These are phyloP conservation scores for Pammene fasciana DNA, from an alignment of 2,888 invertebrate genomes.

Conservation along the genomic window DNA sequence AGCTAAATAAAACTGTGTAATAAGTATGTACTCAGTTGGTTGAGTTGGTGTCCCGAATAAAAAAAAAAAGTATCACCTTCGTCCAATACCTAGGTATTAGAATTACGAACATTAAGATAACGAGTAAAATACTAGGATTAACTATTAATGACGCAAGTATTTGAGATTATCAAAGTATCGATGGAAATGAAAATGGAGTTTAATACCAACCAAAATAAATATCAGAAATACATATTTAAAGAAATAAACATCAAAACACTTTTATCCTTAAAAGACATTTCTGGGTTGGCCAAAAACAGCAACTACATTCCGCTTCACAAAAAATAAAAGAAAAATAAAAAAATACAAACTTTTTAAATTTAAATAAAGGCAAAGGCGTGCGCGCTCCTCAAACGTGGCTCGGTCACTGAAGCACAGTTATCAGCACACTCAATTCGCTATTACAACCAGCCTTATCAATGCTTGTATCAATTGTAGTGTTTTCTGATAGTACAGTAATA, in stretches of 20 bases:
- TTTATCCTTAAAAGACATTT: too few relatives aligned
- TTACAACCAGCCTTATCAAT: conserved; percentile 70
- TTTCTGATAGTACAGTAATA: conserved; percentile 59
- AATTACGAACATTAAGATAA: conserved; percentile 3
- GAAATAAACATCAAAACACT: too few relatives aligned
- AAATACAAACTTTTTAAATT: conserved; percentile 45
- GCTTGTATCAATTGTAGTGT: conserved; percentile 68
- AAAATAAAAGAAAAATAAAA: conserved; percentile 8
- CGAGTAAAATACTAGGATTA: conserved; percentile 7
- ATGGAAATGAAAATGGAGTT: too few relatives aligned
- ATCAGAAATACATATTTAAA: not conserved
- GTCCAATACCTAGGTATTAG: not conserved
- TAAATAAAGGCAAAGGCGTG: conserved; percentile 13
- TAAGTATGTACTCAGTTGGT: too few relatives aligned
- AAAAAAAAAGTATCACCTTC: too few relatives aligned
- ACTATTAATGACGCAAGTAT: not conserved
- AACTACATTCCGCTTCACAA: too few relatives aligned
- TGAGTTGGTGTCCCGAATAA: too few relatives aligned
- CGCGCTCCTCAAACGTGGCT: conserved; percentile 1
- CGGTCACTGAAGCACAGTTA: conserved; percentile 63
- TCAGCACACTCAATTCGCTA: conserved; percentile 51
- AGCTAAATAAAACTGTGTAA: too few relatives aligned
- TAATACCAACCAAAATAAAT: not conserved
- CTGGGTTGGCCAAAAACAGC: too few relatives aligned
- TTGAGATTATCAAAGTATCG: too few relatives aligned